These are phyloP conservation scores for Hymenopus coronatus DNA, from an alignment of 2,888 invertebrate genomes.

Conservation along the genomic window DNA sequence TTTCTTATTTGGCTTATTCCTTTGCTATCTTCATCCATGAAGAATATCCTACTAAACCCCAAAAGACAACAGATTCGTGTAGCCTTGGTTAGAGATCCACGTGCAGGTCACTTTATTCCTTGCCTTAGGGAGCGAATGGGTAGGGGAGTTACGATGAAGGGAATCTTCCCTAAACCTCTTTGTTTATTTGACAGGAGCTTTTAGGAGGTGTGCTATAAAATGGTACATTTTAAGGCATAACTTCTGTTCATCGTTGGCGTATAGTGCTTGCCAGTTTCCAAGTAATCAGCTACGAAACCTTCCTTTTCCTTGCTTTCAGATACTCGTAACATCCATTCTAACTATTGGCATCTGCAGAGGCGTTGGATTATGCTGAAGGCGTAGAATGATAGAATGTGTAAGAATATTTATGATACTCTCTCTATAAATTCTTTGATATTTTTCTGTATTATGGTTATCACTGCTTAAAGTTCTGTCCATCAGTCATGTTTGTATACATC, in stretches of 20 bases:
- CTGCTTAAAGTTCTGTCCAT: too few relatives aligned
- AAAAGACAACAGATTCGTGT: neutral
- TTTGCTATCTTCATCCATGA: neutral
- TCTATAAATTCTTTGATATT: too few relatives aligned
- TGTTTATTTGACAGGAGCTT: slow-evolving; percentile 28
- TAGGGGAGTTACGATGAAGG: neutral
- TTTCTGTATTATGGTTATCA: too few relatives aligned
- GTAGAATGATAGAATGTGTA: neutral
- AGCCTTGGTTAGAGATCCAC: neutral
- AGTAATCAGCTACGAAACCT: neutral
- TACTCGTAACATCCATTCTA: neutral
- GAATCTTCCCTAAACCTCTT: slow-evolving; percentile 11
- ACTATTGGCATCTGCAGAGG: neutral
- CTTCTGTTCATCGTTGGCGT: slow-evolving; percentile 7
- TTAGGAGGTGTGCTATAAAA: slow-evolving; percentile 25
- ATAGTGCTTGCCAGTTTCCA: neutral
- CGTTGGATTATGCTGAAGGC: neutral
- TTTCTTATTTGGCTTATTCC: neutral
- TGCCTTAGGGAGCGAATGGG: neutral
- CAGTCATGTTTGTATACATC: too few relatives aligned
- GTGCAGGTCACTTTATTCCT: neutral
- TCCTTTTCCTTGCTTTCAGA: neutral
- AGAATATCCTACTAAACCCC: neutral
- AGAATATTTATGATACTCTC: too few relatives aligned
- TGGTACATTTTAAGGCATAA: slow-evolving; percentile 7